phyloP scores from a whole-genome alignment of 2,113 vertebrate genomes.

The Percina caprodes region DNA sequence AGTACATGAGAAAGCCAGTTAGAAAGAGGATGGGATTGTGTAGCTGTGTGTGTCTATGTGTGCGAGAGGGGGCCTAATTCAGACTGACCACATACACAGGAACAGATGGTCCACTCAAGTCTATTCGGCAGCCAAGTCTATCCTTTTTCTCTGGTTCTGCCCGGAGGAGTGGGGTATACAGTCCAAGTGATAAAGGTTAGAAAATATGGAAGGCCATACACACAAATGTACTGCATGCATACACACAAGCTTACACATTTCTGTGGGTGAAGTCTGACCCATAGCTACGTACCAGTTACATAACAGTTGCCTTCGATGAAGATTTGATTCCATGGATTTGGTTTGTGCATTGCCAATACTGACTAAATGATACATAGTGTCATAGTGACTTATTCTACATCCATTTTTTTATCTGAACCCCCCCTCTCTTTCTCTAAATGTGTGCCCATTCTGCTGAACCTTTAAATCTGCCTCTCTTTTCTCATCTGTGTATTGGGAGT shows the following conservation, averaged over 20 bases:
- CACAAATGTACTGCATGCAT: constrained; percentile 20
- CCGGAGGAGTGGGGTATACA: constrained; percentile 18
- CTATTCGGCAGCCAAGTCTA: constrained; percentile 64
- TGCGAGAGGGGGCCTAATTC: constrained; percentile 57
- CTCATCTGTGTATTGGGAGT: constrained; percentile 55
- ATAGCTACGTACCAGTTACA: constrained; percentile 34
- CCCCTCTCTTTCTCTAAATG: neutral
- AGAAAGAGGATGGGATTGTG: constrained; percentile 45
- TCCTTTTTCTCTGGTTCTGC: constrained; percentile 57
- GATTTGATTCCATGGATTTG: constrained; percentile 62
- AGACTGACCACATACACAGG: constrained; percentile 68
- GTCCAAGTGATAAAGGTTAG: constrained; percentile 22
- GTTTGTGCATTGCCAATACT: constrained; percentile 37
- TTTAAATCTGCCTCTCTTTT: constrained; percentile 40
- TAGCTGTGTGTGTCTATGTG: constrained; percentile 35
- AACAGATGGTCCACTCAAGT: constrained; percentile 75
- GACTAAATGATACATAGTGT: constrained; percentile 65
- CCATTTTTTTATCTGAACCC: constrained; percentile 21
- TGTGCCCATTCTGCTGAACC: constrained; percentile 44
- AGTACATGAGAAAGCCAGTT: constrained; percentile 31
- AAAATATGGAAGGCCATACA: constrained; percentile 13
- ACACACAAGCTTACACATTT: constrained; percentile 29
- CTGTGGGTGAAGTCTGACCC: constrained; percentile 28
- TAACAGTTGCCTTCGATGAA: constrained; percentile 49
- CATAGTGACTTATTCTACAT: constrained; percentile 41